These are phyloP conservation scores for Poeciliopsis gracilis DNA, from an alignment of 2,797 vertebrate species.

Conservation along the genomic window DNA sequence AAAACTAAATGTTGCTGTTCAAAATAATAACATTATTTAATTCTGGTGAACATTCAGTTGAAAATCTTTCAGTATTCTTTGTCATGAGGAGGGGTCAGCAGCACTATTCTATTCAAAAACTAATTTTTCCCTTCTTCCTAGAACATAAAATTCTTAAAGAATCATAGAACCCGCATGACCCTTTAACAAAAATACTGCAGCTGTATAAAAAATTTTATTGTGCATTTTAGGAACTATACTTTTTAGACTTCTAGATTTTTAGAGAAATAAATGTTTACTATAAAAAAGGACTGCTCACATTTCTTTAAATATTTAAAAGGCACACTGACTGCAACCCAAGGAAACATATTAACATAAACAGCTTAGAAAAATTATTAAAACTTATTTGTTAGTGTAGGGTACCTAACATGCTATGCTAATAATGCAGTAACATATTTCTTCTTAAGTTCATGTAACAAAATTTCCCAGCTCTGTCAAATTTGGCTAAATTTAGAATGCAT, in stretches of 20 bases:
- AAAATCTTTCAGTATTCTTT: background rate
- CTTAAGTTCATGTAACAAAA: background rate
- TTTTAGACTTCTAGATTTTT: background rate
- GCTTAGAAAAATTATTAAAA: background rate
- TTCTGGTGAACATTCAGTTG: background rate
- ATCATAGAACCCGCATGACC: background rate
- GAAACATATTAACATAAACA: background rate
- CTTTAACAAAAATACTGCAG: background rate
- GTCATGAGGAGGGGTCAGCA: background rate
- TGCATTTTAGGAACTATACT: background rate
- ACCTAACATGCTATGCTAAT: background rate
- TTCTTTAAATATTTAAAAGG: background rate
- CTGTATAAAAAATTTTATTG: background rate
- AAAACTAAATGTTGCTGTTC: background rate
- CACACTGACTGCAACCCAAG: background rate
- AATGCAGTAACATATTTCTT: background rate
- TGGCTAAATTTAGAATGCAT: background rate
- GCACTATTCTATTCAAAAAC: background rate
- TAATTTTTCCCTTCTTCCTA: fast-evolving
- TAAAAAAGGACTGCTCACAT: background rate
- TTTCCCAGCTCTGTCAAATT: background rate
- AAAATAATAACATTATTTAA: background rate
- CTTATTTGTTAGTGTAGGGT: background rate
- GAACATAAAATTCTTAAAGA: background rate
- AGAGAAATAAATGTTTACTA: background rate